A percentile compares a stretch with the other conserved stretches of the same genome.
Conservation (phyloP, 2,113 vertebrate species). For the Geococcyx californianus region DNA sequence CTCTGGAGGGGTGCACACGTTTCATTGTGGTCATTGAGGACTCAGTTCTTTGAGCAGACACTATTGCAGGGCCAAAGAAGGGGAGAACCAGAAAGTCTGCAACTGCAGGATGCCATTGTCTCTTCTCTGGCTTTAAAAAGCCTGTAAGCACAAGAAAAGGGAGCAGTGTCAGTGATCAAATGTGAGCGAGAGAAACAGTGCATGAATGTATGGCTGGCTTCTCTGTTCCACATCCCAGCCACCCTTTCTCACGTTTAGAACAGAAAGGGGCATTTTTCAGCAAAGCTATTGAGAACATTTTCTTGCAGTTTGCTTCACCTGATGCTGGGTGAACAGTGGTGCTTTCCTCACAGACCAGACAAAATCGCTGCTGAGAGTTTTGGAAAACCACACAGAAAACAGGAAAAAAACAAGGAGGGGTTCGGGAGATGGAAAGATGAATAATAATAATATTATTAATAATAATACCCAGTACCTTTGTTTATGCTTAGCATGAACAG, state of each 20-base stretch:
- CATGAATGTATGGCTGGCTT: neutral
- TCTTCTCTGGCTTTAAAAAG: neutral
- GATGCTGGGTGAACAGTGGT: neutral
- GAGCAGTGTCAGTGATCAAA: neutral
- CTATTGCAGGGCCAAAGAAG: neutral
- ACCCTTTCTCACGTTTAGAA: neutral
- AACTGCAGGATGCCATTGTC: neutral
- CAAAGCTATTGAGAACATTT: neutral
- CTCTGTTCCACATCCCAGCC: neutral
- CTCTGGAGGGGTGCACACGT: neutral
- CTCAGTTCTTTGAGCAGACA: neutral
- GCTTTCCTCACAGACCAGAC: neutral
- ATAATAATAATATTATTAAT: neutral
- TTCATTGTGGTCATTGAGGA: neutral
- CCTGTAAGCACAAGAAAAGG: neutral
- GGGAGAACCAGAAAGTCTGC: neutral
- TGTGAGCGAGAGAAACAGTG: neutral
- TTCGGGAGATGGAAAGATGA: neutral
- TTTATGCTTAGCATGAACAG: neutral
- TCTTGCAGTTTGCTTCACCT: neutral
- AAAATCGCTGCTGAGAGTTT: neutral
- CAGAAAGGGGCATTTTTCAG: neutral
- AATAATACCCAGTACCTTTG: neutral
- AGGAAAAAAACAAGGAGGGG: neutral
- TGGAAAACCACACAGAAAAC: neutral